phyloP scores from a whole-genome alignment of 2,113 vertebrate species.

The Sminthopsis crassicaudata region DNA sequence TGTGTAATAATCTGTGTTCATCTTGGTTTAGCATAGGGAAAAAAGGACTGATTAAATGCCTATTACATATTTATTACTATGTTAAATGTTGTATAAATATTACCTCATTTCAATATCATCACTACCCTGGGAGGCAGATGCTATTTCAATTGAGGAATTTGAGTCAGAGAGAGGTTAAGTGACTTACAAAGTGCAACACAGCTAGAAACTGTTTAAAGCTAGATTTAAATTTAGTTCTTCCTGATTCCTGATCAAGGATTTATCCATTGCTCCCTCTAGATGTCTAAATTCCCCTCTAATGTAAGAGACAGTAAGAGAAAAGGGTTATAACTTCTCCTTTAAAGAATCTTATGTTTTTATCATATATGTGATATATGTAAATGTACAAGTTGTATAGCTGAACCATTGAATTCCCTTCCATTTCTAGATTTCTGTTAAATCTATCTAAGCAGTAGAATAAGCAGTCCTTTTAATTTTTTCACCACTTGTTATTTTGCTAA shows the following conservation, averaged over 20 bases:
- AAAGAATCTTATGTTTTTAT: background rate
- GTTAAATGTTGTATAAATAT: background rate
- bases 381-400: background rate
- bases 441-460: background rate
- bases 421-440: background rate
- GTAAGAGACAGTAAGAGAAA: background rate
- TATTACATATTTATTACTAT: no score
- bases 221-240: background rate
- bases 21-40: no score
- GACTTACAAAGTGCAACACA: background rate
- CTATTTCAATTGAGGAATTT: background rate
- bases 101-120: background rate
- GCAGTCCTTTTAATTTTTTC: background rate
- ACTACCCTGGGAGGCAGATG: background rate
- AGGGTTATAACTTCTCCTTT: background rate
- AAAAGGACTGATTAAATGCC: no score
- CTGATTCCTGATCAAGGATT: background rate
- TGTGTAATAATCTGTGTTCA: no score
- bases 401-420: background rate
- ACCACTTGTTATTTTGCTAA: background rate
- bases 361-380: background rate
- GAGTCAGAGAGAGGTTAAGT: background rate
- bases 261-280: background rate
- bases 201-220: background rate
- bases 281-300: background rate